phyloP scores from a whole-genome alignment of 1,140 invertebrate genomes.

The Sitophilus oryzae region DNA sequence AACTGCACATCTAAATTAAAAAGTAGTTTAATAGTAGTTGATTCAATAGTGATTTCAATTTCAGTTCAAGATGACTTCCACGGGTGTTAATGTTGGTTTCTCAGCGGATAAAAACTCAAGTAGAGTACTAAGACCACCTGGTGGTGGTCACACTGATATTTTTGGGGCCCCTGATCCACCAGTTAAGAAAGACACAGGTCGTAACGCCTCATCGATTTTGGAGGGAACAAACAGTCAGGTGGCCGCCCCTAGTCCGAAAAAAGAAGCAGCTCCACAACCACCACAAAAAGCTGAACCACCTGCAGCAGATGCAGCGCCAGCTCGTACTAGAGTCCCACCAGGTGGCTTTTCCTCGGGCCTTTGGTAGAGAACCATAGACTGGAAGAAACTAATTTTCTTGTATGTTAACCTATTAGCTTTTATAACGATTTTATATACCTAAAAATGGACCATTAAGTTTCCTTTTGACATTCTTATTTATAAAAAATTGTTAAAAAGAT shows the following conservation, averaged over 20 bases:
- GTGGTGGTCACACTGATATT: constrained; percentile 41
- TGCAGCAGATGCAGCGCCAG: constrained; percentile 11
- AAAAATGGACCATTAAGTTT: too few species aligned
- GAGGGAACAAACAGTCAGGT: constrained; percentile 18
- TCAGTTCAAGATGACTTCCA: constrained; percentile 35
- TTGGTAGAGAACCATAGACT: constrained; percentile 30
- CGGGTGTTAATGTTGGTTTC: constrained; percentile 34
- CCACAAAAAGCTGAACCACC: not conserved
- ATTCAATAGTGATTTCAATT: not conserved
- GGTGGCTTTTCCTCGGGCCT: constrained; percentile 40
- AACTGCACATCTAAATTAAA: too few species aligned
- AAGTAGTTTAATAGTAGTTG: not conserved
- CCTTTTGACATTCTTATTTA: too few species aligned
- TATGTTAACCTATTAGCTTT: not conserved
- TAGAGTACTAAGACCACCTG: constrained; percentile 40
- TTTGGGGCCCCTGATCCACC: constrained; percentile 31
- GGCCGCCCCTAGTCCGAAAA: not conserved
- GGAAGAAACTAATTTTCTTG: not conserved
- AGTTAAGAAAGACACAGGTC: constrained; percentile 23
- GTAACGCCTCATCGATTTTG: constrained; percentile 30
- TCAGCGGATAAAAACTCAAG: constrained; percentile 35
- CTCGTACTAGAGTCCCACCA: constrained; percentile 34
- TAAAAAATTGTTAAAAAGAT: too few species aligned
- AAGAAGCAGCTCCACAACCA: not conserved
- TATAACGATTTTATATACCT: not conserved